A percentile compares a stretch with the other conserved stretches of the same genome.
phyloP scores from a whole-genome alignment of 2,113 vertebrate species.

The Tympanuchus pallidicinctus region DNA sequence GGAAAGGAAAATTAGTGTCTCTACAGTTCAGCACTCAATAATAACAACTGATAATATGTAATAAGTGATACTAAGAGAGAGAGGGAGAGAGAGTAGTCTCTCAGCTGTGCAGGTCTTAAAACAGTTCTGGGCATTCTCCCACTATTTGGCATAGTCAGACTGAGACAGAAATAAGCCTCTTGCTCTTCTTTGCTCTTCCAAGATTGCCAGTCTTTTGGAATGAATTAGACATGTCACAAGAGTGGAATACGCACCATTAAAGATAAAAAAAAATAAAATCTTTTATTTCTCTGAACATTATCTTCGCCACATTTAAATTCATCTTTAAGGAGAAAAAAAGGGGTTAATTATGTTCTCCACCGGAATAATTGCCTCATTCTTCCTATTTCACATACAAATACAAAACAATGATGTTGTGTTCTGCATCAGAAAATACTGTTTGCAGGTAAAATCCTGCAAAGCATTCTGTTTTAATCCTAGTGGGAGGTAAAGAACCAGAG shows the following conservation, averaged over 20 bases:
- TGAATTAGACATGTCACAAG: not conserved
- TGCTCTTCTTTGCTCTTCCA: not conserved
- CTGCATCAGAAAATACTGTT: not conserved
- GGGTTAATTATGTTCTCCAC: not conserved
- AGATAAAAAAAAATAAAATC: not conserved
- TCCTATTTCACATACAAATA: not conserved
- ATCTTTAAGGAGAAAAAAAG: not conserved
- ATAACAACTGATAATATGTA: not conserved
- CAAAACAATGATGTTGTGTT: rapidly evolving
- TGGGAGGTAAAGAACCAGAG: not conserved
- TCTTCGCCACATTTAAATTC: not conserved
- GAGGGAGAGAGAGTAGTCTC: not conserved
- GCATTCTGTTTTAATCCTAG: not conserved
- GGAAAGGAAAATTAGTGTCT: not conserved
- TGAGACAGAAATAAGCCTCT: not conserved
- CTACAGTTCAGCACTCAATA: not conserved
- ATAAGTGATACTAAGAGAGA: not conserved
- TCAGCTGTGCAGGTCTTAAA: not conserved
- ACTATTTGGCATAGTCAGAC: not conserved
- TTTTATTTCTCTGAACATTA: not conserved
- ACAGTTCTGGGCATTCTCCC: not conserved
- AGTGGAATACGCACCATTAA: too few species aligned
- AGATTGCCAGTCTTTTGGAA: not conserved
- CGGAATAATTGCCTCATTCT: not conserved
- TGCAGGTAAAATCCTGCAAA: not conserved